Percentiles rank a stretch among this genome's conserved stretches.
These are phyloP conservation scores for Mesochorus sp. DNA, from an alignment of 2,888 invertebrate genomes.

Conservation along the genomic window DNA sequence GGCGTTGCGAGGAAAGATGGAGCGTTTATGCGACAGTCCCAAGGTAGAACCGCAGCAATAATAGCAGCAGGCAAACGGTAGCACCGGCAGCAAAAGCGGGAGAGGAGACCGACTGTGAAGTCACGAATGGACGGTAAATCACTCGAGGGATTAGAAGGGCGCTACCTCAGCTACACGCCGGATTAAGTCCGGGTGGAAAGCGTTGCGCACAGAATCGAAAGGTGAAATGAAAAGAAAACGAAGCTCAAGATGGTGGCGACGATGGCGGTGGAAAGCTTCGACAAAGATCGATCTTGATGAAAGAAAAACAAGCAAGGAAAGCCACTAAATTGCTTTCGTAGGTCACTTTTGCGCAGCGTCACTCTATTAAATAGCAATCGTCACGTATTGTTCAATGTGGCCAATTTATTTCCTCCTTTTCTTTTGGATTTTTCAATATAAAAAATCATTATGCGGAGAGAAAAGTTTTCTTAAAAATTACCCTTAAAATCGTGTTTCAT, in stretches of 20 bases:
- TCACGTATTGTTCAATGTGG: slow-evolving; percentile 24
- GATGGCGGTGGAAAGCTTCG: slow-evolving; percentile 42
- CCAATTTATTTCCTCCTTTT: slow-evolving; percentile 6
- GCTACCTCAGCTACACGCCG: slow-evolving; percentile 38
- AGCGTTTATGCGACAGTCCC: neutral
- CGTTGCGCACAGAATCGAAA: slow-evolving; percentile 22
- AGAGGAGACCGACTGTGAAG: slow-evolving; percentile 35
- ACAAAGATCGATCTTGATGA: slow-evolving; percentile 57
- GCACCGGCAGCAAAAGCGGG: neutral
- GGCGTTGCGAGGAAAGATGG: no score
- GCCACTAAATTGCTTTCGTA: slow-evolving; percentile 51
- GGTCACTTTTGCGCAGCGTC: neutral
- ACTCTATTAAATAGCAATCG: slow-evolving; percentile 35
- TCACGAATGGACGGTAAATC: slow-evolving; percentile 59
- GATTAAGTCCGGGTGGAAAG: slow-evolving; percentile 41
- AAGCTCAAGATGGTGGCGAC: no score
- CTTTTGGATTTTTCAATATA: neutral
- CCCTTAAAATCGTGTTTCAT: no score
- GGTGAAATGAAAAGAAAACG: slow-evolving; percentile 53
- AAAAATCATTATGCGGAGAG: no score
- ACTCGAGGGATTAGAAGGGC: slow-evolving; percentile 58
- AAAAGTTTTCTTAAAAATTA: no score
- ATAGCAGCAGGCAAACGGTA: slow-evolving; percentile 26
- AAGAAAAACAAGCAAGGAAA: slow-evolving; percentile 51
- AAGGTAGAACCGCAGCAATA: slow-evolving; percentile 11